phyloP scores from a whole-genome alignment of 37 sponge, comb jelly and placozoan genomes.

The Corticium candelabrum region DNA sequence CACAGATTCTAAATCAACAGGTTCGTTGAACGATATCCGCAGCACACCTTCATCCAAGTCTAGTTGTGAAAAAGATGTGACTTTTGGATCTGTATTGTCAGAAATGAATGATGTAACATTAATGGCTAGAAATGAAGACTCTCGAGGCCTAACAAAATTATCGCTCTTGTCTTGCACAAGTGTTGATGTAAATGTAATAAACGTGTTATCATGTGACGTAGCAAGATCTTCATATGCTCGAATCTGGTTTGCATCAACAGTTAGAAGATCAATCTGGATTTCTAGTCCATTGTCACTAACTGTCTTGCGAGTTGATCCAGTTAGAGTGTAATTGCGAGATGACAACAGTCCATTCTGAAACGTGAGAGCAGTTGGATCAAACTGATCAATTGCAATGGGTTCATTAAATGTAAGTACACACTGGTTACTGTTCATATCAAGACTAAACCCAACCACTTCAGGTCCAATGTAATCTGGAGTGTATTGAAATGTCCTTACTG shows the following conservation, averaged over 20 bases:
- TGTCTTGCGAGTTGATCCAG: constrained; percentile 30
- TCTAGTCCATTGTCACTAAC: constrained; percentile 18
- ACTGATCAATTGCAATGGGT: not conserved
- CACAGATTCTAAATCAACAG: constrained; percentile 39
- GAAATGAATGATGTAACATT: constrained; percentile 25
- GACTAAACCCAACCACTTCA: not conserved
- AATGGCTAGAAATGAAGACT: constrained; percentile 16
- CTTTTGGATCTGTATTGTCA: constrained; percentile 41
- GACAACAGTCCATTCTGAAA: not conserved
- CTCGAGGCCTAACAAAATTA: constrained; percentile 16
- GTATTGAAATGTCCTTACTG: not conserved
- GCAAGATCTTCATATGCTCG: constrained; percentile 25
- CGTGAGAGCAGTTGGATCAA: not conserved
- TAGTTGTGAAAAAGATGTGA: constrained; percentile 42
- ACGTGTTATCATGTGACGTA: constrained; percentile 27
- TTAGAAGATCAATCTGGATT: constrained; percentile 28
- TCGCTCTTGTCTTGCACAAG: constrained; percentile 10
- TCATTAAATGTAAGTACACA: not conserved
- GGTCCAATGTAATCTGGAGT: not conserved
- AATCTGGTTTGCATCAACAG: constrained; percentile 39
- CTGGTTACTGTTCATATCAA: not conserved
- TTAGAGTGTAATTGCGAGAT: constrained; percentile 19
- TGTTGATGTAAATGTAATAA: not conserved
- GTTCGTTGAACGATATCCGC: constrained; percentile 52
- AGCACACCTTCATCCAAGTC: constrained; percentile 31